A percentile compares a stretch with the other conserved stretches of the same genome.
Conservation (phyloP, 1,140 invertebrate species). For the Charaxes varanes region DNA sequence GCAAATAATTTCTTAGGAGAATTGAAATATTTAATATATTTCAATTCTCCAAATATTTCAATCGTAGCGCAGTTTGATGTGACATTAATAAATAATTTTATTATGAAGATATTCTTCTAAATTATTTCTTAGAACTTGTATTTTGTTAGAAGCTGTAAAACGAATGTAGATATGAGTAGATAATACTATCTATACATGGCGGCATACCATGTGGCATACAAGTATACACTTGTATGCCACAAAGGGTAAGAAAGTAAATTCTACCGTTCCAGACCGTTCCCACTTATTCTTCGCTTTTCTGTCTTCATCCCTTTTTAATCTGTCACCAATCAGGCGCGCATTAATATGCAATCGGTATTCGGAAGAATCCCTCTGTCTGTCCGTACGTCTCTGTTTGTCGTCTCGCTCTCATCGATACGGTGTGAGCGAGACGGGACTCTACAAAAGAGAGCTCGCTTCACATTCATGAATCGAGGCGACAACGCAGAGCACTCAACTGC, state of each 20-base stretch:
- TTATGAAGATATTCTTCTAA: too few species aligned
- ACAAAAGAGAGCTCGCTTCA: conserved; percentile 59
- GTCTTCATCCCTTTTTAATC: conserved; percentile 23
- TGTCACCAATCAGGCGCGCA: conserved; percentile 32
- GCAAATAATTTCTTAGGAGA: too few species aligned
- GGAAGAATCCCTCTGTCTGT: conserved; percentile 27
- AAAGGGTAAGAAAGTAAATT: conserved; percentile 1
- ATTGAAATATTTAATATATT: too few species aligned
- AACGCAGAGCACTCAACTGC: conserved; percentile 56
- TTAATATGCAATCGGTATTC: conserved; percentile 35
- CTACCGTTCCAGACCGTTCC: conserved; percentile 13
- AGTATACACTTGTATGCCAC: not conserved
- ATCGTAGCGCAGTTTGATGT: too few species aligned
- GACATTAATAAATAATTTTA: too few species aligned
- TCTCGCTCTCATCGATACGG: conserved; percentile 27
- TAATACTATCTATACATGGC: too few species aligned
- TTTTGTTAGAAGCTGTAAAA: too few species aligned
- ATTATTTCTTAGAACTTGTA: too few species aligned
- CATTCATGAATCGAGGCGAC: conserved; percentile 59
- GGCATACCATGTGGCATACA: too few species aligned
- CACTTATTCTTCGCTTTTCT: conserved; percentile 6
- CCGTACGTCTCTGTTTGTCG: conserved; percentile 18
- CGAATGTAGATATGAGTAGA: too few species aligned
- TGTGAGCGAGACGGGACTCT: conserved; percentile 34
- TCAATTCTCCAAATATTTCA: too few species aligned